These are phyloP conservation scores for Lasioglossum oenotherae DNA, from an alignment of 2,888 invertebrate genomes.

Conservation along the genomic window DNA sequence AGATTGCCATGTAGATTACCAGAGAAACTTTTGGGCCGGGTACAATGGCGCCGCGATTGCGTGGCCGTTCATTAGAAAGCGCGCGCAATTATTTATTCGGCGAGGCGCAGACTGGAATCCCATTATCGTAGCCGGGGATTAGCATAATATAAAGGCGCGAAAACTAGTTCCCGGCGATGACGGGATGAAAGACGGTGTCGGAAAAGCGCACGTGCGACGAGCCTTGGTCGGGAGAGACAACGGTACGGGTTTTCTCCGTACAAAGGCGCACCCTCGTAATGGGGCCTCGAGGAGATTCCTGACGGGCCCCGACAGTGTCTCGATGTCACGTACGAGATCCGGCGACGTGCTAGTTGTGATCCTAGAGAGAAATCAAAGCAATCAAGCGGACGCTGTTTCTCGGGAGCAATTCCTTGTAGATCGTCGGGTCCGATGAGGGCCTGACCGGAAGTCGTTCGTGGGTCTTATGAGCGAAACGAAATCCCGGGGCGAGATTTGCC, in stretches of 20 bases:
- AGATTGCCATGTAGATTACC: not conserved
- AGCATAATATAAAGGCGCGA: constrained; percentile 59
- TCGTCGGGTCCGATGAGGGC: constrained; percentile 52
- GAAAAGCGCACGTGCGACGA: constrained; percentile 54
- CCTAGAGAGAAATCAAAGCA: constrained; percentile 62
- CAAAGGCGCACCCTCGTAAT: constrained; percentile 79
- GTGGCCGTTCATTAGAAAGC: constrained; percentile 47
- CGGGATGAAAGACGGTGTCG: constrained; percentile 43
- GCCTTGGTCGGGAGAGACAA: constrained; percentile 48
- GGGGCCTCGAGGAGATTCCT: constrained; percentile 76
- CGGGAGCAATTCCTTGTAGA: constrained; percentile 47
- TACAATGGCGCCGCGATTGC: constrained; percentile 9
- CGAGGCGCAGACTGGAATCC: constrained; percentile 50
- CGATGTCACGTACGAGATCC: constrained; percentile 68
- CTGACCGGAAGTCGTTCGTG: constrained; percentile 15
- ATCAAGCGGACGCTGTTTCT: constrained; percentile 41
- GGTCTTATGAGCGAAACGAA: constrained; percentile 8
- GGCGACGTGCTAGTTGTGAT: constrained; percentile 66
- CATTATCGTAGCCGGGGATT: constrained; percentile 47
- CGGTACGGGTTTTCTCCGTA: constrained; percentile 73
- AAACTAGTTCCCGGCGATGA: constrained; percentile 47
- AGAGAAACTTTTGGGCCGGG: not conserved
- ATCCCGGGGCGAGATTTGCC: not conserved
- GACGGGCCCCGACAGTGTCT: constrained; percentile 72
- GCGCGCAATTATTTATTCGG: constrained; percentile 42